Evolutionary conservation across 2,797 vertebrate genomes (phyloP).

Genomic region (Hapalemur alaotrensis): DNA sequence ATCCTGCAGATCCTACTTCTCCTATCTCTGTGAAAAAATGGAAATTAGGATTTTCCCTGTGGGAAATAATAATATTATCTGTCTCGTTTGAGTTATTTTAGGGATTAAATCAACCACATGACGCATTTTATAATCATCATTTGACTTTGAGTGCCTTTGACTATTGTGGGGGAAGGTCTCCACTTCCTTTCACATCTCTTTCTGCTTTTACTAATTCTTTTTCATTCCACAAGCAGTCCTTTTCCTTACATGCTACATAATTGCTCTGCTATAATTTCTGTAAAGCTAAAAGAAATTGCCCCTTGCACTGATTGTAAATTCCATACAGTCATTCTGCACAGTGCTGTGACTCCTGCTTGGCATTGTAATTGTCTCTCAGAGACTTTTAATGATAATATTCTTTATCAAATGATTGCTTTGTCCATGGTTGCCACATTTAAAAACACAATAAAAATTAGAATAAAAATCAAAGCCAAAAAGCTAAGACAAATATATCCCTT

Average conservation of each 20-base stretch:
- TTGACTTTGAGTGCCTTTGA: neutral
- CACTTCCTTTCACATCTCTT: neutral
- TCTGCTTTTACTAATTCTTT: neutral
- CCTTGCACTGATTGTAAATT: neutral
- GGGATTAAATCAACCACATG: neutral
- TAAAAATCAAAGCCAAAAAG: slow-evolving; percentile 13
- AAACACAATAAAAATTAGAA: slow-evolving; percentile 34
- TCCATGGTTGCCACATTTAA: neutral
- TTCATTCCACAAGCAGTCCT: neutral
- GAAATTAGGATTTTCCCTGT: neutral
- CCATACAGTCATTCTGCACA: neutral
- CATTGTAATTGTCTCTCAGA: neutral
- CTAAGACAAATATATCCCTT: neutral
- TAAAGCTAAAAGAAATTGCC: neutral
- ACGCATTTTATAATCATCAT: neutral
- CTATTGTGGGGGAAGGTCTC: neutral
- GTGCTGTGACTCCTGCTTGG: neutral
- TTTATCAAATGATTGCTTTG: slow-evolving; percentile 55
- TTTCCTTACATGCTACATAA: neutral
- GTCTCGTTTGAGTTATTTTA: neutral
- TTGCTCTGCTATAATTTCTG: slow-evolving; percentile 6
- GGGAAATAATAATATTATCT: neutral
- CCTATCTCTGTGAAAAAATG: neutral
- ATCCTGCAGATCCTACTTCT: neutral
- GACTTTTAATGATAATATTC: slow-evolving; percentile 37